Evolutionary conservation across 2,888 invertebrate genomes (phyloP), one percentile per base, ranked within the genome.

Genomic region (Dasysyrphus tricinctus): DNA sequence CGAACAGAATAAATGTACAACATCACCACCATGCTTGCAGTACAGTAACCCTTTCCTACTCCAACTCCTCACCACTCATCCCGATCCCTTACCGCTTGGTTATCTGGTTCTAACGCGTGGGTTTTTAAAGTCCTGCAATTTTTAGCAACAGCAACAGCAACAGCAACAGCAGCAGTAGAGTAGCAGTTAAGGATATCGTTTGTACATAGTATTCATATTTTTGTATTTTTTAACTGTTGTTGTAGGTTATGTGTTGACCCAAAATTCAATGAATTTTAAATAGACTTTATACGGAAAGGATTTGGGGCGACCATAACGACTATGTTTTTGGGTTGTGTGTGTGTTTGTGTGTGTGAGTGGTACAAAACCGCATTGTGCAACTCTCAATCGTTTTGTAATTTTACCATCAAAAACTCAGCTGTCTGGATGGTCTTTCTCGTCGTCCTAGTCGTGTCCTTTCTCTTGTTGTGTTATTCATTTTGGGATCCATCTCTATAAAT

Each of bases 191-290:
- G 67, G 34, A 67, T 49, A 49, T 24, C 39, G n/a, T 39, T 54
- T 39, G 51, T 19, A 24, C 24, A n/a, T n/a, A n/a, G 39, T 19
- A 42, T 61, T 61, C 24, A 42, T 42, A 14, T 57, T 51, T 57
- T 57, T 32, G 5, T 57, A 44, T 47, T 54, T 69, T 24, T 39
- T 16, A 32, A 73, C 70, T 86, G 67, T 70, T 73, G 32, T 72
- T 80, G 57, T 59, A 54, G 67, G 73, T 77, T 80, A 61, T 85
- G 34, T 73, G 49, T 65, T 86, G 78, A 73, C 61, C 86, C 78
- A 47, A 88, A 88, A 88, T 88, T 88, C 88, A 88, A 88, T 88
- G 88, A 88, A 88, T 88, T 88, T 88, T 88, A 85, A 80, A 88
- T 88, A 63, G 54, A 69, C 51, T 69, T 14, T n/a, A 44, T 44